Percentiles rank a stretch among this genome's conserved stretches.
Conservation (phyloP, 2,888 invertebrate species). For the Mesochorus sp. region DNA sequence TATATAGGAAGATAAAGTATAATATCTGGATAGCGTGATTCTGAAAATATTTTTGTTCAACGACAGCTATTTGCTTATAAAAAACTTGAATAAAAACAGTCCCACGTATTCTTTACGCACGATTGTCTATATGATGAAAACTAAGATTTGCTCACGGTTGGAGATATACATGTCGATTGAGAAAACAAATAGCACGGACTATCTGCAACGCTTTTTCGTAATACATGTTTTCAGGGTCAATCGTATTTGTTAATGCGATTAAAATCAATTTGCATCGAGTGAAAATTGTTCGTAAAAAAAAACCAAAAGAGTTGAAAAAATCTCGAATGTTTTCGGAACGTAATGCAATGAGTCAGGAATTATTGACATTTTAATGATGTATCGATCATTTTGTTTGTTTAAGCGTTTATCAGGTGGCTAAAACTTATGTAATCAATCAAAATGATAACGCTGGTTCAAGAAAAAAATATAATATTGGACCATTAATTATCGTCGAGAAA, state of each 20-base stretch:
- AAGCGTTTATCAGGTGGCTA: not conserved
- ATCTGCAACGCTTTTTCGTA: not conserved
- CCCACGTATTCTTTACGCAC: not conserved
- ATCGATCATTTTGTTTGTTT: not conserved
- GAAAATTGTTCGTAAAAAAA: not conserved
- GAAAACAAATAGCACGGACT: not conserved
- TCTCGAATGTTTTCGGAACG: not conserved
- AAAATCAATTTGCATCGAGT: constrained; percentile 14
- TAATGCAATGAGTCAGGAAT: not conserved
- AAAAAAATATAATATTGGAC: not conserved
- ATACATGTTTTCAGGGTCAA: not conserved
- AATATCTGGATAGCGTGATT: not conserved
- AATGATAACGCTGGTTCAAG: not conserved
- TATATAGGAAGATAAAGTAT: not conserved
- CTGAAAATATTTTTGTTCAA: not conserved
- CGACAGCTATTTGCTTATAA: not conserved
- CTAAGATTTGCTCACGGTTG: not conserved
- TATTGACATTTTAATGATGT: not conserved
- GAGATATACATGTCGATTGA: constrained; percentile 19
- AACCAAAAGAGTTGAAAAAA: not conserved
- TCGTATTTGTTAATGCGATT: constrained; percentile 10
- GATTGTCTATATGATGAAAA: not conserved
- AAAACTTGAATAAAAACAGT: not conserved
- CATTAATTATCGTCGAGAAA: not conserved
- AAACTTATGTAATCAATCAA: not conserved